phyloP scores from a whole-genome alignment of 2,888 invertebrate species.

The Drosophila stalkeri region DNA sequence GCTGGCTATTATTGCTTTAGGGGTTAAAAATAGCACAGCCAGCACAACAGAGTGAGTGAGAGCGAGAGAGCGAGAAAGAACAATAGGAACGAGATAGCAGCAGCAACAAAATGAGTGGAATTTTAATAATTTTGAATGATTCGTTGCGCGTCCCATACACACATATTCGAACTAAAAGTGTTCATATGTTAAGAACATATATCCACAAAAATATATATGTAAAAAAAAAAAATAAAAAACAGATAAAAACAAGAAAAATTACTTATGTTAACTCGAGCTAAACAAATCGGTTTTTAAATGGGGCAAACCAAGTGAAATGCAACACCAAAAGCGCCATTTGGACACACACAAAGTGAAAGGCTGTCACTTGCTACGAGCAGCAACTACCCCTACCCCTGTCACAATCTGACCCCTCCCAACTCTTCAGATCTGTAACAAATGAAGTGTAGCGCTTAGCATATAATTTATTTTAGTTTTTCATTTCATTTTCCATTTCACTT shows the following conservation, averaged over 20 bases:
- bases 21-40: constrained; percentile 52
- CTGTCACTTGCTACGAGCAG: constrained; percentile 61
- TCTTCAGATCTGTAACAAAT: constrained; percentile 58
- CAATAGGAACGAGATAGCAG: constrained; percentile 3
- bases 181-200: constrained; percentile 11
- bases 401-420: not conserved
- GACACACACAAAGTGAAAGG: constrained; percentile 71
- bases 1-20: constrained; percentile 10
- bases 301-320: constrained; percentile 69
- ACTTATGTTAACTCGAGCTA: constrained; percentile 70
- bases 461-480: constrained; percentile 59
- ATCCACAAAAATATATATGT: constrained; percentile 1
- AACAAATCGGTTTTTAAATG: constrained; percentile 78
- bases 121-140: constrained; percentile 36
- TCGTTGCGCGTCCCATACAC: constrained; percentile 36
- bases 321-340: constrained; percentile 68
- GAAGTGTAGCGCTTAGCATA: constrained; percentile 67
- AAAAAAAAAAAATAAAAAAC: constrained; percentile 5
- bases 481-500: constrained; percentile 15
- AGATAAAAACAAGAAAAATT: constrained; percentile 73
- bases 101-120: constrained; percentile 20
- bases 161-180: constrained; percentile 20
- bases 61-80: not conserved
- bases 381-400: constrained; percentile 13
- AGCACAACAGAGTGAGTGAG: not conserved